These are phyloP conservation scores for Emmelina monodactyla DNA, from an alignment of 2,888 invertebrate species.

Conservation along the genomic window DNA sequence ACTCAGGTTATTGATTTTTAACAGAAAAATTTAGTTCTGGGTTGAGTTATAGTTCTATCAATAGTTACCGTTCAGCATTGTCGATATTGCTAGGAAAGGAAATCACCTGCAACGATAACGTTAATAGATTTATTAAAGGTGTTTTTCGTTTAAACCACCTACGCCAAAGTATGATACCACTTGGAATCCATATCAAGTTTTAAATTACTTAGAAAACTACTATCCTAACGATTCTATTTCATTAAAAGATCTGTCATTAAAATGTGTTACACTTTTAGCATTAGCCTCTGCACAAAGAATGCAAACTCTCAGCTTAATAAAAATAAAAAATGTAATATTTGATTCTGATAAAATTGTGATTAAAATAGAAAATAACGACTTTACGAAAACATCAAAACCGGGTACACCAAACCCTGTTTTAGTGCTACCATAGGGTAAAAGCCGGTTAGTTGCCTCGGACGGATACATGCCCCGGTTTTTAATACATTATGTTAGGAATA, in stretches of 20 bases:
- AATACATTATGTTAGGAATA: too few relatives aligned
- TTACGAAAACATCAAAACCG: constrained; percentile 3
- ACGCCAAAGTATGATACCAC: constrained; percentile 14
- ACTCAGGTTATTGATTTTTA: constrained; percentile 1
- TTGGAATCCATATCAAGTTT: constrained; percentile 20
- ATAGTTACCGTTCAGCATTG: constrained; percentile 1
- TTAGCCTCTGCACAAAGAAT: constrained; percentile 12
- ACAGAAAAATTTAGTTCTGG: not conserved
- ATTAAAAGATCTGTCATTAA: constrained; percentile 10
- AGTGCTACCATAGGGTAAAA: too few relatives aligned
- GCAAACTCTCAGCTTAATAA: constrained; percentile 16
- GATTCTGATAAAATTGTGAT: not conserved
- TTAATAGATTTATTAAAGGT: constrained; percentile 12
- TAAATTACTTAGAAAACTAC: constrained; percentile 6
- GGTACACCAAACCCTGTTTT: too few relatives aligned
- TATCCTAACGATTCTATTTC: constrained; percentile 2
- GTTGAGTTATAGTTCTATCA: constrained; percentile 2
- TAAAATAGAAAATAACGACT: constrained; percentile 2
- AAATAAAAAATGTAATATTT: constrained; percentile 10
- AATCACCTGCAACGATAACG: constrained; percentile 6
- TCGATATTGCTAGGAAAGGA: constrained; percentile 1
- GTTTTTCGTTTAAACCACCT: constrained; percentile 7
- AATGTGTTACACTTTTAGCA: constrained; percentile 18
- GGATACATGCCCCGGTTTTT: too few relatives aligned
- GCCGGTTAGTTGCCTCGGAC: too few relatives aligned